Evolutionary conservation across 2,888 invertebrate species (phyloP), one percentile per base, ranked within the genome.

Genomic region (Nomada goodeniana): DNA sequence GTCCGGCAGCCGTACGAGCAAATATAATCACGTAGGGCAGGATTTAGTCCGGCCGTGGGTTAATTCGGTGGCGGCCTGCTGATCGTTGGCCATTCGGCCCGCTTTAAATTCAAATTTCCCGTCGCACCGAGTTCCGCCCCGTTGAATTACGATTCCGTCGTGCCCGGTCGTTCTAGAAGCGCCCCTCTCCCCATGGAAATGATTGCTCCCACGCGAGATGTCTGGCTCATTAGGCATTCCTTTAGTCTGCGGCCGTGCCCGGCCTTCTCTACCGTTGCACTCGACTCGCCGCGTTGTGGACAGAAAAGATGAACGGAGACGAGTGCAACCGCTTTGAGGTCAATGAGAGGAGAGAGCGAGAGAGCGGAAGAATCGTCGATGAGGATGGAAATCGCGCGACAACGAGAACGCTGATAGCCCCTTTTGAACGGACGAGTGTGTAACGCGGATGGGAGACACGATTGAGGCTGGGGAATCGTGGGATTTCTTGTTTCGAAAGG

Each of bases 181-280:
- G 79, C 76, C 79, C 83, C 80, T 78, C 82, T 88, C 88, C 87
- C 90, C 86, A 84, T 86, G 89, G 89, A 89, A 91, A 90, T 90
- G 90, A 92, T 91, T 88, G 88, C 89, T 89, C 90, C 89, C 90
- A 89, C 89, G 89, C 87, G 90, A 90, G 89, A 90, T 89, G 91
- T 91, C 91, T 92, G 89, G 87, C 90, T 92, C 92, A 91, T 91
- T 91, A 91, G 88, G 87, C 90, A 91, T 91, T 91, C 91, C 92
- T 91, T 90, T 89, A 89, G 92, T 91, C 90, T 91, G 89, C 86
- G 90, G 87, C 89, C 89, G 83, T 84, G 74, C 18, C 76, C 79
- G 71, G 52, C 69, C 64, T n/a, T 61, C 74, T 11, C 7, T n/a
- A 23, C 20, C 55, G n/a, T 52, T 3, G 29, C 61, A 42, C 57